These are phyloP conservation scores for Mythimna loreyi DNA, from an alignment of 2,888 invertebrate genomes.

Conservation along the genomic window DNA sequence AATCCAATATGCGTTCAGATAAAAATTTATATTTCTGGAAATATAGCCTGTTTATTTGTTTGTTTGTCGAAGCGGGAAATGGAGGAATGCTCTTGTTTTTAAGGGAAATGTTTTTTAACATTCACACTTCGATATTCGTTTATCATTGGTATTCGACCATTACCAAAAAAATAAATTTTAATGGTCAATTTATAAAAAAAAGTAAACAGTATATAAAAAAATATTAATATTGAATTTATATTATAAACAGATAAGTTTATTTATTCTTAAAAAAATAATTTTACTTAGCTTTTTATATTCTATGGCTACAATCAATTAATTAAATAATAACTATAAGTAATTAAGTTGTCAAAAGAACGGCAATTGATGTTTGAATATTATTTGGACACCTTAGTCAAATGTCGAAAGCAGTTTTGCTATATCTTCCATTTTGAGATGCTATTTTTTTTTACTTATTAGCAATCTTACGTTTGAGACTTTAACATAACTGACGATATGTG, in stretches of 20 bases:
- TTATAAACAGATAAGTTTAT: too few relatives aligned
- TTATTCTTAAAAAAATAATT: too few relatives aligned
- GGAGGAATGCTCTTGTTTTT: constrained; percentile 2
- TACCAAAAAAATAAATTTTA: neutral
- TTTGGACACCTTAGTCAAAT: neutral
- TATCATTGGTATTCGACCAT: too few relatives aligned
- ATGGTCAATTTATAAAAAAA: neutral
- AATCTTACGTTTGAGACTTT: neutral
- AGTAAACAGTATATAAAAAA: too few relatives aligned
- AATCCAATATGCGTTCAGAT: constrained; percentile 40
- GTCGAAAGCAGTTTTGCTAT: neutral
- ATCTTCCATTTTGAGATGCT: neutral
- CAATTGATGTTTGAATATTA: too few relatives aligned
- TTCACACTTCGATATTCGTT: neutral
- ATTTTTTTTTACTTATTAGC: neutral
- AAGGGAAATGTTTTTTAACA: constrained; percentile 1
- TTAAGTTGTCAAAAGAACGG: too few relatives aligned
- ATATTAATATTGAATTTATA: too few relatives aligned
- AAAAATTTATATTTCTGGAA: constrained; percentile 21
- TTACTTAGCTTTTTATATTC: too few relatives aligned
- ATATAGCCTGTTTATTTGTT: constrained; percentile 35
- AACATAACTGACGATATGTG: neutral
- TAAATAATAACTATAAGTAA: too few relatives aligned
- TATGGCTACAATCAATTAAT: too few relatives aligned
- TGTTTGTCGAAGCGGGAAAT: constrained; percentile 26